These are phyloP conservation scores for Panopea generosa DNA, from an alignment of 2,888 invertebrate genomes.

Conservation along the genomic window DNA sequence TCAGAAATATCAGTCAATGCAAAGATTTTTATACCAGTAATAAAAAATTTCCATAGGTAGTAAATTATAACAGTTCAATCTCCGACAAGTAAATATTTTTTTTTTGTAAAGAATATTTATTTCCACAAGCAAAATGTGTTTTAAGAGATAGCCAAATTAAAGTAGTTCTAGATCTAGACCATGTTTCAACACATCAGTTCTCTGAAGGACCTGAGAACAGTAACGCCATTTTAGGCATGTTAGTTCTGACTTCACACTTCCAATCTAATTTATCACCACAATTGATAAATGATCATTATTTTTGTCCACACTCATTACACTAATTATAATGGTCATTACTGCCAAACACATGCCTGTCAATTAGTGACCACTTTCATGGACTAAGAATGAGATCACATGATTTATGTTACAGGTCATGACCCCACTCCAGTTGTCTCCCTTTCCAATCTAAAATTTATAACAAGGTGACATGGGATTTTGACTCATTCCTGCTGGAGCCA, in stretches of 20 bases:
- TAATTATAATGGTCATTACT: slow-evolving; percentile 21
- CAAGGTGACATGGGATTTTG: slow-evolving; percentile 19
- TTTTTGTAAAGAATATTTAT: no score
- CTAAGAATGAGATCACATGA: slow-evolving; percentile 37
- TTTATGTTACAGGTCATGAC: slow-evolving; percentile 10
- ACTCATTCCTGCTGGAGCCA: slow-evolving; percentile 13
- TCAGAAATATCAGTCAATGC: no score
- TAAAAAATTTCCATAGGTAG: no score
- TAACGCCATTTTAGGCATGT: no score
- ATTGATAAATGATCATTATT: slow-evolving; percentile 12
- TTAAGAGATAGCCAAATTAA: no score
- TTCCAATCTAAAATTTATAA: slow-evolving; percentile 30
- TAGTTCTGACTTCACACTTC: slow-evolving; percentile 1
- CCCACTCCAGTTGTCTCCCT: background rate
- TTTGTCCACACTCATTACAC: slow-evolving; percentile 26
- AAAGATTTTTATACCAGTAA: no score
- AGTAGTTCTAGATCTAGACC: no score
- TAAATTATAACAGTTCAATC: no score
- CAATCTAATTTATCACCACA: background rate
- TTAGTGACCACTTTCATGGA: slow-evolving; percentile 39
- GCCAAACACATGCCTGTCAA: slow-evolving; percentile 28
- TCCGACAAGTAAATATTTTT: no score
- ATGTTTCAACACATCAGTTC: no score
- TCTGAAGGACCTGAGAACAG: no score
- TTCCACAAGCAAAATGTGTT: no score